Evolutionary conservation across 2,888 invertebrate genomes (phyloP).

Genomic region (Villa cingulata): DNA sequence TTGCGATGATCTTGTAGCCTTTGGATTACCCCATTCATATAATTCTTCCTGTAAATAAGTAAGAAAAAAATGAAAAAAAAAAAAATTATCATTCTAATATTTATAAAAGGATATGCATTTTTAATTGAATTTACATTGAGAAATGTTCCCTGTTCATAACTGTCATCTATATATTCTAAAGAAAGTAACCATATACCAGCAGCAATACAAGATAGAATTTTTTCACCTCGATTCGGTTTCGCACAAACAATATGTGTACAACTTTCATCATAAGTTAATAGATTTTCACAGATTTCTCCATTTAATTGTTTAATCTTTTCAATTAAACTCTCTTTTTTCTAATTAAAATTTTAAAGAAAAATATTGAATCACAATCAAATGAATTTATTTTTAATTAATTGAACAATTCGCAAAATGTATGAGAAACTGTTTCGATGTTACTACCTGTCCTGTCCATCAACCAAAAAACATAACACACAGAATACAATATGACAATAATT

Average conservation of each 20-base stretch:
- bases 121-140: slow-evolving; percentile 2
- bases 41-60: slow-evolving; percentile 51
- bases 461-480: too few relatives aligned
- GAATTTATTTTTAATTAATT: too few relatives aligned
- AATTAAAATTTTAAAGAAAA: background rate
- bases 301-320: slow-evolving; percentile 10
- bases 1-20: slow-evolving; percentile 33
- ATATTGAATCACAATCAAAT: too few relatives aligned
- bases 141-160: slow-evolving; percentile 29
- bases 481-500: too few relatives aligned
- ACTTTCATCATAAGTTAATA: slow-evolving; percentile 42
- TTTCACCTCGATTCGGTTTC: slow-evolving; percentile 68
- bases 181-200: slow-evolving; percentile 85
- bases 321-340: slow-evolving; percentile 3
- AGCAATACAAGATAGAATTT: slow-evolving; percentile 73
- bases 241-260: slow-evolving; percentile 68
- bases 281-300: slow-evolving; percentile 25
- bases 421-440: too few relatives aligned
- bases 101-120: background rate
- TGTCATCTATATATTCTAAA: slow-evolving; percentile 58
- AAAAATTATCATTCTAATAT: background rate
- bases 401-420: too few relatives aligned
- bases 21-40: slow-evolving; percentile 74
- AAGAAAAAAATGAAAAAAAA: slow-evolving; percentile 3
- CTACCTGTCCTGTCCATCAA: too few relatives aligned